Base-by-base conservation (phyloP, 2,888 invertebrate species). In the Tiliacea citrago region DNA sequence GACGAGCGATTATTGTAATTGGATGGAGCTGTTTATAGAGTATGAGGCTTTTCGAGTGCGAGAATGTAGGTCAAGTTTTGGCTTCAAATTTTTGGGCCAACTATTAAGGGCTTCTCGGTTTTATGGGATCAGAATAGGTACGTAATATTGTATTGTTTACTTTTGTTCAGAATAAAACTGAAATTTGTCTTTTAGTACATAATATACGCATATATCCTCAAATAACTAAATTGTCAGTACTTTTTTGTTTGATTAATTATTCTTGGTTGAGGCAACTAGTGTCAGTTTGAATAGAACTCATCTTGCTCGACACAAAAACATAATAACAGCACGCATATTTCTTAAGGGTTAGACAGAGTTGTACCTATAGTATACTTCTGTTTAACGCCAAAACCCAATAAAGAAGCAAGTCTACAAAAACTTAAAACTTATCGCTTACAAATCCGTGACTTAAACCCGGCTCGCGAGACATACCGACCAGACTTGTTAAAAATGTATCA, bases 401-500 rank as follows among this genome's bases (percentile, higher is more conserved):
- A 61, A 61, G 9, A 62, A 57, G 9, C 9, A 47, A 76, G 45
- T 57, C 29, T 67, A 66, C 78, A 77, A 77, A 51, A 78, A 68
- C 67, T 61, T 35, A n/a, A 62, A 57, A 58, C 62, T 73, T 12
- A 6, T 13, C 29, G 49, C 51, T 62, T 58, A 66, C 65, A 77
- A 74, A 81, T 79, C 82, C 65, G 35, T 85, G 66, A 68, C 82
- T 85, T 88, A 62, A 69, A 61, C 86, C 79, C 53, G 70, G 73
- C 68, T 68, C 69, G 71, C 21, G 75, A 84, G 85, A 85, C 88
- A 86, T 79, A 86, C 83, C 84, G 63, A 74, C 21, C 75, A 83
- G 91, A 91, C 92, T 93, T 93, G 91, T 92, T 92, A 92, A 93
- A 93, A 93, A 93, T 93, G 90, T 93, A 93, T 92, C 92, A 93